Percentiles rank a stretch among this genome's conserved stretches.
Evolutionary conservation across 2,888 invertebrate species (phyloP).

Genomic region (Ornithoptera priamus): DNA sequence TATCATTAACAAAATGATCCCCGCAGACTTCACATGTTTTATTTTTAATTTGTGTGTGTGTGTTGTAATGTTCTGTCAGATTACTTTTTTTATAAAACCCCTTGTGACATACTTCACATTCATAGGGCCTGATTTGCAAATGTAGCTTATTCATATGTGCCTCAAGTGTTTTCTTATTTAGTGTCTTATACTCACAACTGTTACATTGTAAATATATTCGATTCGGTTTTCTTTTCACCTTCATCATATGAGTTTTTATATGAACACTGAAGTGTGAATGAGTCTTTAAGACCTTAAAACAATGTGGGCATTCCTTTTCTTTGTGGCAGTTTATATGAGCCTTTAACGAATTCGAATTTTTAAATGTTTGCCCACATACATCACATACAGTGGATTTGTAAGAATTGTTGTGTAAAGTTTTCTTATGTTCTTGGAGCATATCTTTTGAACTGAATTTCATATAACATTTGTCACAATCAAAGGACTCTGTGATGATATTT

Average conservation of each 20-base stretch:
- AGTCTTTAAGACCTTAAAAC: conserved; percentile 48
- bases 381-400: conserved; percentile 44
- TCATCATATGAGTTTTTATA: conserved; percentile 40
- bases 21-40: conserved; percentile 59
- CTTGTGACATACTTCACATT: conserved; percentile 52
- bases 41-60: conserved; percentile 44
- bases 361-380: conserved; percentile 45
- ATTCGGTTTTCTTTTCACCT: conserved; percentile 35
- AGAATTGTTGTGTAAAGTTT: conserved; percentile 29
- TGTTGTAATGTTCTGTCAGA: conserved; percentile 47
- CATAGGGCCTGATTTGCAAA: conserved; percentile 46
- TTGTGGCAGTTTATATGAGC: conserved; percentile 43
- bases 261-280: conserved; percentile 47
- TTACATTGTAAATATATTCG: conserved; percentile 42
- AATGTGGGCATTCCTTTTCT: conserved; percentile 47
- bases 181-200: conserved; percentile 46
- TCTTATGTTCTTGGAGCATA: conserved; percentile 35
- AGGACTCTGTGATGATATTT: neutral
- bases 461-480: conserved; percentile 32
- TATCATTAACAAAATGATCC: conserved; percentile 49
- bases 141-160: conserved; percentile 58
- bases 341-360: conserved; percentile 38
- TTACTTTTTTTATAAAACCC: conserved; percentile 57
- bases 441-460: conserved; percentile 38
- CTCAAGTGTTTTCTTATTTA: conserved; percentile 49